Base-by-base conservation (phyloP, 2,888 invertebrate species). In the Alloscopus bannaensis region DNA sequence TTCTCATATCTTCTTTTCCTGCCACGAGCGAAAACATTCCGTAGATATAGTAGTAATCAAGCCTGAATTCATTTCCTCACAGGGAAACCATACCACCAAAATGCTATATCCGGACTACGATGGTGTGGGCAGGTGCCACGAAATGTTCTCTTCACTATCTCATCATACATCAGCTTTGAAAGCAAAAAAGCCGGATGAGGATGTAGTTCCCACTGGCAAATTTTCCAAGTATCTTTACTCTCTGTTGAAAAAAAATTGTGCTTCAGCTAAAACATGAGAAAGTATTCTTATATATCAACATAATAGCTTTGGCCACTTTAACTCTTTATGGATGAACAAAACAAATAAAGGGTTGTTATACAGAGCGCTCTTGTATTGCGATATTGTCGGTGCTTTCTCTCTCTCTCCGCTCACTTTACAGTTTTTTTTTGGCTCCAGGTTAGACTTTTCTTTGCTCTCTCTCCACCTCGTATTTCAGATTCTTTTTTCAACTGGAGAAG, bases 121-220 rank as follows among this genome's bases (percentile, higher is more conserved):
- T 36, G 36, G 36, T 36, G 36, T 36, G 13, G 26, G 47, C 64
- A 64, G 64, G 64, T 64, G 64, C 28, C 47, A 29, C 42, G 47
- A 64, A 45, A 13, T 18, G 47, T 16, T 42, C 28, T 20, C 20
- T n/a, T 55, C 28, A 16, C 55, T 55, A 26, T 55, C 11, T 40
- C 22, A 36, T 59, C 60, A 13, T 22, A 6, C 31, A 31, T n/a
- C n/a, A n/a, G n/a, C n/a, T n/a, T n/a, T n/a, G n/a, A 52, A 29
- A 29, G 29, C 13, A n/a, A 18, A 28, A 28, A 64, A 47, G 16
- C 28, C 26, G 64, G 64, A 64, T 64, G 64, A 45, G 64, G 28
- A 45, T 45, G 57, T 66, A 57, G 65, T 66, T 73, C 73, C 73
- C 73, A 73, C 13, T 55, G 73, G 73, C 73, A 47, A 73, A 45